These are phyloP conservation scores for Eutrigla gurnardus DNA, from an alignment of 2,797 vertebrate species.

Conservation along the genomic window DNA sequence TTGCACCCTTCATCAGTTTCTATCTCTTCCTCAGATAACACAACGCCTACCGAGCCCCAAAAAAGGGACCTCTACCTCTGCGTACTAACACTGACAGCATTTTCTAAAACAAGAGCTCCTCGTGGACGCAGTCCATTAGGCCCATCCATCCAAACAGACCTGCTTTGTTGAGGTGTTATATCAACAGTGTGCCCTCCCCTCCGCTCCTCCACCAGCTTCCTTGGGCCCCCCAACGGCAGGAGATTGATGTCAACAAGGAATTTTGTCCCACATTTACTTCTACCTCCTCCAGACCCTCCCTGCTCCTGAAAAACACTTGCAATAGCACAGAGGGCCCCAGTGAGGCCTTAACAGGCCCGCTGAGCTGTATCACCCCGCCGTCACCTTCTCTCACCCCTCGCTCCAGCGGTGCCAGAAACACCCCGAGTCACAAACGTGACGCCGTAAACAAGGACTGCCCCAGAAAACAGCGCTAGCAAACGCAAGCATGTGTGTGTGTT, in stretches of 20 bases:
- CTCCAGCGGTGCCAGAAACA: slow-evolving; percentile 76
- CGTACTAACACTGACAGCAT: slow-evolving; percentile 53
- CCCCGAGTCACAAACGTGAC: slow-evolving; percentile 69
- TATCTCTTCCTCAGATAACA: slow-evolving; percentile 51
- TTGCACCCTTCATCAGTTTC: slow-evolving; percentile 38
- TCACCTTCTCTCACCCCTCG: slow-evolving; percentile 62
- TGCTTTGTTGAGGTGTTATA: slow-evolving; percentile 88
- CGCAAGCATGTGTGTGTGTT: slow-evolving; percentile 47
- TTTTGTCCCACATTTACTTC: slow-evolving; percentile 82
- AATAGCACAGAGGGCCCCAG: slow-evolving; percentile 78
- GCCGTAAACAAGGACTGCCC: slow-evolving; percentile 77
- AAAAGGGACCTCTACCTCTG: slow-evolving; percentile 36
- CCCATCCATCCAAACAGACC: slow-evolving; percentile 82
- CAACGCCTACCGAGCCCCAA: slow-evolving; percentile 27
- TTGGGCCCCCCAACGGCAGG: slow-evolving; percentile 85
- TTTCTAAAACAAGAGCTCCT: slow-evolving; percentile 78
- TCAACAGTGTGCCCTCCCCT: slow-evolving; percentile 83
- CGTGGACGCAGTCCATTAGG: slow-evolving; percentile 79
- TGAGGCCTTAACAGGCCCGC: slow-evolving; percentile 76
- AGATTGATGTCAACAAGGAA: slow-evolving; percentile 88
- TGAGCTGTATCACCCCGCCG: slow-evolving; percentile 63
- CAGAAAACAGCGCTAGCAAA: slow-evolving; percentile 66
- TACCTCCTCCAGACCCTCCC: slow-evolving; percentile 74
- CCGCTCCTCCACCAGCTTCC: slow-evolving; percentile 80
- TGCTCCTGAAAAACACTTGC: slow-evolving; percentile 79